Base-by-base conservation (phyloP, 2,797 vertebrate species). In the Tarsius wallacei region DNA sequence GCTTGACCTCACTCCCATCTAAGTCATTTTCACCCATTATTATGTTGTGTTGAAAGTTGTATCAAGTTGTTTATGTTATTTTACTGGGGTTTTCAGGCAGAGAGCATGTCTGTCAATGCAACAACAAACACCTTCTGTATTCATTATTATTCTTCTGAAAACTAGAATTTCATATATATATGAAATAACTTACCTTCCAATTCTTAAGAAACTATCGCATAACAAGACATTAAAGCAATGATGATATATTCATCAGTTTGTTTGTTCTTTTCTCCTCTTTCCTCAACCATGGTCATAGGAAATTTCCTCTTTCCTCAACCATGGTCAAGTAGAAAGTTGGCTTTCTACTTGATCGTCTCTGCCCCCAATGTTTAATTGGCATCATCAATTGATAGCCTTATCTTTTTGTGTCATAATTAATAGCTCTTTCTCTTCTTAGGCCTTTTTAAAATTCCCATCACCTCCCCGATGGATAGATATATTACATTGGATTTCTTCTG, bases 141-240 rank as follows among this genome's bases (percentile, higher is more conserved):
- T 4, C 24, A 13, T 53, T 31, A 51, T 17, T 7, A 11, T 59
- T 74, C 42, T 76, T 83, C n/a, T 70, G 24, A 87, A 86, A 76
- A 53, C 7, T 13, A 64, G n/a, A 86, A 47, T 31, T 61, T n/a
- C 57, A 77, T 84, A 0, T n/a, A 7, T 70, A 4, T 66, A 49
- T 33, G n/a, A 22, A 36, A 55, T 59, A n/a, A 9, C 42, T 47
- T 81, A 68, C 2, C 63, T 81, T 51, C 26, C 71, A 86, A 59
- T 74, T 91, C 51, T 88, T 55, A 59, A 90, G 59, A 89, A 95
- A 71, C 49, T 53, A 83, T 0, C 36, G 31, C 26, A 6, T 59
- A 63, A 14, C 33, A 92, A 82, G 64, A 57, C 15, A 81, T 33
- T 33, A 86, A 94, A 87, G n/a, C 51, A 90, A 78, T 78, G 77